Base-by-base conservation (phyloP, 2,797 vertebrate genomes). In the Leptatherina wallacei region DNA sequence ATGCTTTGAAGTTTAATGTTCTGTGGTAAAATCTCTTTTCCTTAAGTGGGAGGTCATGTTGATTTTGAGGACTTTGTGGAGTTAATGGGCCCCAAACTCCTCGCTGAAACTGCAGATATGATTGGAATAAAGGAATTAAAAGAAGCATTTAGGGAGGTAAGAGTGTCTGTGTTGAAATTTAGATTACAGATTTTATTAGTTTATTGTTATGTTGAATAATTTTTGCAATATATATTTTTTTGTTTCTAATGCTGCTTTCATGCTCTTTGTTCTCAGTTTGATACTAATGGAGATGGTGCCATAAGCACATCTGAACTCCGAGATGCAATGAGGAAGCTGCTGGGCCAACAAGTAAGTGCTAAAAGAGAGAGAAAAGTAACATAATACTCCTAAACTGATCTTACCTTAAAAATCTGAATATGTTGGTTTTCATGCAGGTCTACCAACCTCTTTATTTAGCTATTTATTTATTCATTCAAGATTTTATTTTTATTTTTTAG, bases 41-140 rank as follows among this genome's bases (percentile, higher is more conserved):
- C 75, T 38, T 71, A 82, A 98, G 97, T 97, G 95, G 97, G 97
- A 57, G 97, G 98, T 84, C 98, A 97, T 66, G 97, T 99, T 73
- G 98, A 99, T 88, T 99, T 99, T 86, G 98, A 99, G 81, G 98
- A 99, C 91, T 99, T 99, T 88, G 98, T 99, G 40, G 98, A 97
- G 78, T 79, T 99, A 86, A 99, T 99, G 98, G 97, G 97, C 49
- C 98, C 98, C 42, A 99, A 99, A 90, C 96, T 99, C 51, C 94
- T 99, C 38, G 97, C 97, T 1, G 97, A 99, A 92, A 99, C 98
- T 0, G 97, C 97, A 54, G 97, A 98, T 84, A 99, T 99, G 98
- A 98, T 99, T 35, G 98, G 98, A 58, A 96, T 99, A 75, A 99
- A 99, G 85, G 97, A 99, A 84, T 92, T 99, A 57, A 96, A 96